These are phyloP conservation scores for Stramonita haemastoma DNA, from an alignment of 2,888 invertebrate genomes.

Conservation along the genomic window DNA sequence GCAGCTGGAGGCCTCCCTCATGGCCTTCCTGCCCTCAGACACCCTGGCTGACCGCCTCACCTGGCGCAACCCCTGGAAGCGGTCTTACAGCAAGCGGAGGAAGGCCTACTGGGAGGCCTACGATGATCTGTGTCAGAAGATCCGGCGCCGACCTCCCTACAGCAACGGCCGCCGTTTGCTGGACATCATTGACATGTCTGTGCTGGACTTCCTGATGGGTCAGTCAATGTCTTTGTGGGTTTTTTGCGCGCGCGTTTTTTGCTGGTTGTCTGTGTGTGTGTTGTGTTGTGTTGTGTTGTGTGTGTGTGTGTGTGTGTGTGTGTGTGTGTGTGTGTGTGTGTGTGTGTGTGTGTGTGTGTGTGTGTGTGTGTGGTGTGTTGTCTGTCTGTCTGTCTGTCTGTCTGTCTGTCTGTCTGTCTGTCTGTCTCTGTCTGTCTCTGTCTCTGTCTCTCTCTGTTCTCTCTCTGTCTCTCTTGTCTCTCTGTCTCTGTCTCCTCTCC, in stretches of 20 bases:
- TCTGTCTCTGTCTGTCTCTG: not conserved
- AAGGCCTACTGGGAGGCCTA: conserved; percentile 98
- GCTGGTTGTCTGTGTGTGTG: not conserved
- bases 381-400: not conserved
- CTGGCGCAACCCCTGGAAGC: conserved; percentile 95
- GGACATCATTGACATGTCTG: conserved; percentile 97
- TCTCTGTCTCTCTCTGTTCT: too few relatives aligned
- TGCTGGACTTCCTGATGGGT: conserved; percentile 97
- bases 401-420: not conserved
- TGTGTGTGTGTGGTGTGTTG: not conserved
- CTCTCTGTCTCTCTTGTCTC: too few relatives aligned
- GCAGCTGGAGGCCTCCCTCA: conserved; percentile 95
- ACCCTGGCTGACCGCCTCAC: conserved; percentile 91
- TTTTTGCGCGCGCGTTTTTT: too few relatives aligned
- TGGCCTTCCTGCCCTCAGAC: conserved; percentile 92
- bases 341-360: not conserved
- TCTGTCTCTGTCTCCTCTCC: too few relatives aligned
- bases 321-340: not conserved
- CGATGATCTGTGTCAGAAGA: conserved; percentile 92
- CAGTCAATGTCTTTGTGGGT: conserved; percentile 29
- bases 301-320: conserved; percentile 3
- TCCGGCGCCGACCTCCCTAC: conserved; percentile 92
- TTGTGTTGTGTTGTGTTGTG: not conserved
- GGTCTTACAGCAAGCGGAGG: conserved; percentile 95
- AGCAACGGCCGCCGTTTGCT: conserved; percentile 92